Evolutionary conservation across 2,797 vertebrate genomes (phyloP), one percentile per base, ranked within the genome.

Genomic region (Pelodytes ibericus): DNA sequence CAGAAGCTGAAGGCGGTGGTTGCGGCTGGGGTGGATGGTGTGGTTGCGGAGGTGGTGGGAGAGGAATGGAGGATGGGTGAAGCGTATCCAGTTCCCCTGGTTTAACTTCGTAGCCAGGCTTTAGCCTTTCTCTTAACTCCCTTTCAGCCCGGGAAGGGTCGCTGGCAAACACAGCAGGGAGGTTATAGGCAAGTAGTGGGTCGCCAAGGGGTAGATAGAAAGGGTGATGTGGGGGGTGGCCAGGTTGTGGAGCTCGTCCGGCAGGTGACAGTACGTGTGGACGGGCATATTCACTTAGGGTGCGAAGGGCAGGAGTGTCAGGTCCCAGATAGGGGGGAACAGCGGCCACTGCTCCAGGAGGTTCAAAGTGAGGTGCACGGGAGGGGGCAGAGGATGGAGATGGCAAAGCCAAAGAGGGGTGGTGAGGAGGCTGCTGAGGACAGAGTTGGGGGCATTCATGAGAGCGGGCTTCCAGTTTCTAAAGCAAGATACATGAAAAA

Each of bases 261-360:
- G 95, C 93, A 1, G 97, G 97, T 81, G 97, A 99, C 94, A 99
- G 98, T 67, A 96, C 95, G 2, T 99, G 97, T 33, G 97, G 97
- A 60, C 96, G 94, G 8, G 96, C 97, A 0, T 99, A 99, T 86
- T 99, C 96, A 15, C 98, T 99, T 66, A 99, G 92, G 11, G 97
- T 99, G 87, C 97, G 95, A 80, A 98, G 88, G 2, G 97, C 96
- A 0, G 97, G 98, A 4, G 97, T 99, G 86, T 99, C 98, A 0
- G 98, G 96, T 53, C 97, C 98, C 82, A 99, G 87, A 83, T 98
- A 99, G 0, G 98, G 96, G 22, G 95, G 96, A 57, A 97, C 96
- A 26, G 97, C 92, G 1, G 96, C 95, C 51, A 98, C 96, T 0
- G 92, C 90, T 2, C 91, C 91, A 81, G 90, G 90, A 20, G 91